Conservation (phyloP, 2,888 invertebrate genomes). For the Pachydiplax longipennis region DNA sequence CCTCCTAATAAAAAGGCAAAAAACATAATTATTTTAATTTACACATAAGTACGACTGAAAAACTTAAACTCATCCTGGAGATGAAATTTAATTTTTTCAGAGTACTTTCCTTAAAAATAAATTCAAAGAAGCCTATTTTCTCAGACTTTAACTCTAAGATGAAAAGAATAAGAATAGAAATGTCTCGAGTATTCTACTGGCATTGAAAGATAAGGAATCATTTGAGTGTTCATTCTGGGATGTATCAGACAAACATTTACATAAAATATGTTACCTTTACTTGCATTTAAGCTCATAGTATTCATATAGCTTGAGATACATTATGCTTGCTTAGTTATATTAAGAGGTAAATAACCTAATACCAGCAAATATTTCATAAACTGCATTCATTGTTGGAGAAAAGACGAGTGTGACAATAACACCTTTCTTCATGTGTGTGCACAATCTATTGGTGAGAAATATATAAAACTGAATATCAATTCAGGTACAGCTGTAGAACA, state of each 20-base stretch:
- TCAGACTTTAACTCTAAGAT: no score
- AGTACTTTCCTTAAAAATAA: not conserved
- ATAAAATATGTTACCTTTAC: not conserved
- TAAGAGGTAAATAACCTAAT: not conserved
- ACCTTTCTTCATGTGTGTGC: not conserved
- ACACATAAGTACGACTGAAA: not conserved
- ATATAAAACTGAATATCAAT: not conserved
- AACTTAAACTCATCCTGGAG: not conserved
- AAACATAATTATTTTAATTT: no score
- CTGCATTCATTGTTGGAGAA: not conserved
- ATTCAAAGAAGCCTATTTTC: not conserved
- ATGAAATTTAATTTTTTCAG: not conserved
- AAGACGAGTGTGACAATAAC: not conserved
- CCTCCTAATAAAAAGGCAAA: no score
- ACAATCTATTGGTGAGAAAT: not conserved
- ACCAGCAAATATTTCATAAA: not conserved
- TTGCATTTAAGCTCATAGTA: not conserved
- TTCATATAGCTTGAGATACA: not conserved
- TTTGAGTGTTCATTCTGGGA: not conserved
- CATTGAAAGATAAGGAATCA: not conserved
- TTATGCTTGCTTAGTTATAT: not conserved
- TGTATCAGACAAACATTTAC: not conserved
- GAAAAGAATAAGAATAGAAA: not conserved
- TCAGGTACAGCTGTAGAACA: slow-evolving; percentile 37
- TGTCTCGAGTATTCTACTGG: not conserved